These are phyloP conservation scores for Danio tinwini DNA, from an alignment of 2,797 vertebrate genomes.

Conservation along the genomic window DNA sequence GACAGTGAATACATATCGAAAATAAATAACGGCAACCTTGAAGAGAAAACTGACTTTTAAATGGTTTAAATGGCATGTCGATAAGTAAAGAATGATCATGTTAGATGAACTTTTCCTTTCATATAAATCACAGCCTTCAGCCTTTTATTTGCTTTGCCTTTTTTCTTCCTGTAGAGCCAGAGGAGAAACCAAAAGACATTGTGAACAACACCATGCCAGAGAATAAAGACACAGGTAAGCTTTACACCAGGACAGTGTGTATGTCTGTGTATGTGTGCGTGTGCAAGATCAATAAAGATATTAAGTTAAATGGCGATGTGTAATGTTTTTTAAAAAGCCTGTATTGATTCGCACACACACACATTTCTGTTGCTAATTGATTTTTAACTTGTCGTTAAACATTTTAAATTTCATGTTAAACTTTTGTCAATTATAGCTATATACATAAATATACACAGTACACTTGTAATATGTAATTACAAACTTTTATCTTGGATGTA, in stretches of 20 bases:
- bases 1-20: neutral
- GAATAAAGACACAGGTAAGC: conserved; percentile 77
- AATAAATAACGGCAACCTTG: neutral
- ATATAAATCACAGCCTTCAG: conserved; percentile 17
- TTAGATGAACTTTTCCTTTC: neutral
- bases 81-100: neutral
- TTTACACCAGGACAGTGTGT: conserved; percentile 5
- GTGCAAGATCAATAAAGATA: conserved; percentile 6
- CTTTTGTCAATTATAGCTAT: too few relatives aligned
- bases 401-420: too few relatives aligned
- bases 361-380: too few relatives aligned
- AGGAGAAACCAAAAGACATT: conserved; percentile 79
- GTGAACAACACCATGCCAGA: conserved; percentile 83
- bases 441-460: too few relatives aligned
- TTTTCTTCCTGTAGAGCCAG: conserved; percentile 71
- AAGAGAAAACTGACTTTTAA: neutral
- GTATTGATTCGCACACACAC: neutral
- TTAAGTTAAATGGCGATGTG: neutral
- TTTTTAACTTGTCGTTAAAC: too few relatives aligned
- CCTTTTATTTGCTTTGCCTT: conserved; percentile 27
- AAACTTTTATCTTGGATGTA: too few relatives aligned
- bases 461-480: too few relatives aligned
- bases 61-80: neutral
- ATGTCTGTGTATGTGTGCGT: conserved; percentile 21
- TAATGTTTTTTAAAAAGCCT: neutral